These are phyloP conservation scores for Mactra quadrangularis DNA, from an alignment of 1,140 invertebrate species.

Conservation along the genomic window DNA sequence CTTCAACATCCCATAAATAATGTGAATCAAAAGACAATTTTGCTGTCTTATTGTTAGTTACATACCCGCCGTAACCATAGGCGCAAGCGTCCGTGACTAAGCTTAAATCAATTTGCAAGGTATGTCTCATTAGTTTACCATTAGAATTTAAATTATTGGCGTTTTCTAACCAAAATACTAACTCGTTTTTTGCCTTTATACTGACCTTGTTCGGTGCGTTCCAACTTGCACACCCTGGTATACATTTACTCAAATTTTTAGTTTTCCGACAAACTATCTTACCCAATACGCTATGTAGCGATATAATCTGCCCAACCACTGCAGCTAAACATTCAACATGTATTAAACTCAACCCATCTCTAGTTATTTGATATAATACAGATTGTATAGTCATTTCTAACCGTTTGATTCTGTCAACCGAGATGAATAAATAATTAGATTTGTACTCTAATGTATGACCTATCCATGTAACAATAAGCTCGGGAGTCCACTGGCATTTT, in stretches of 20 bases:
- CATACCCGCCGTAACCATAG: conserved; percentile 32
- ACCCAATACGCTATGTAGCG: conserved; percentile 44
- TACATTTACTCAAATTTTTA: conserved; percentile 52
- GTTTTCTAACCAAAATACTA: conserved; percentile 38
- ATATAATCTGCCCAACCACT: conserved; percentile 61
- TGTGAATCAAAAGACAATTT: too few species aligned
- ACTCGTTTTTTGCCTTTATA: conserved; percentile 9
- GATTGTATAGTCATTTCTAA: conserved; percentile 5
- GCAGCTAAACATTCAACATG: conserved; percentile 23
- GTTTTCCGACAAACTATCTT: conserved; percentile 26
- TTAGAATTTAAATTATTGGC: conserved; percentile 28
- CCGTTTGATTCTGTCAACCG: conserved; percentile 8
- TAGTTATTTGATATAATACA: background rate
- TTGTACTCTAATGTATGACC: conserved; percentile 39
- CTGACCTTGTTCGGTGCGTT: conserved; percentile 19
- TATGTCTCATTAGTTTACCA: conserved; percentile 1
- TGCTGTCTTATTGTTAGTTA: background rate
- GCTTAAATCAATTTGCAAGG: background rate
- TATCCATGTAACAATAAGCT: conserved; percentile 11
- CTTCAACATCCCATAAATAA: too few species aligned
- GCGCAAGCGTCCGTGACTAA: conserved; percentile 50
- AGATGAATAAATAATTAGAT: conserved; percentile 12
- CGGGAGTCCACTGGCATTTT: conserved; percentile 48
- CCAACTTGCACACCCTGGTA: conserved; percentile 42
- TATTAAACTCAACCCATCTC: background rate